Evolutionary conservation across 1,140 invertebrate genomes (phyloP).

Genomic region (Drosophila orena): DNA sequence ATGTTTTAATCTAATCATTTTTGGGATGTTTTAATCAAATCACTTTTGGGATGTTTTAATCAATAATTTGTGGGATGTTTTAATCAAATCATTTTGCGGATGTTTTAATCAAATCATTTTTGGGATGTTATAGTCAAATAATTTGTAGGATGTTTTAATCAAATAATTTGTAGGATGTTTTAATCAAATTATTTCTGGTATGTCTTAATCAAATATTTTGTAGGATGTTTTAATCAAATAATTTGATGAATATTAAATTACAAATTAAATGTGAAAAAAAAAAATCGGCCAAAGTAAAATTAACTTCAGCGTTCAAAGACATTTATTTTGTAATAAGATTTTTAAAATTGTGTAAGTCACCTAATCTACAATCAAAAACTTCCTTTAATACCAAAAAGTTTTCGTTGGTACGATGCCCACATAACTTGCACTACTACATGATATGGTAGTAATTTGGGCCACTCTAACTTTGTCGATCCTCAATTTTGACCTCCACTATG

Average conservation of each 20-base stretch:
- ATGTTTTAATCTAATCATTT: not conserved
- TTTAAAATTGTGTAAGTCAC: not conserved
- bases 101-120: too few relatives aligned
- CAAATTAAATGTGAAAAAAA: not conserved
- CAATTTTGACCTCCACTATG: conserved; percentile 63
- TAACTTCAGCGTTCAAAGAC: conserved; percentile 36
- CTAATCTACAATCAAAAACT: not conserved
- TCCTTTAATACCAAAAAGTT: not conserved
- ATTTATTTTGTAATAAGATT: conserved; percentile 6
- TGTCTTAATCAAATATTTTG: too few relatives aligned
- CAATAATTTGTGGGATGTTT: not conserved
- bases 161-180: not conserved
- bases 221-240: not conserved
- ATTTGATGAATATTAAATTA: not conserved
- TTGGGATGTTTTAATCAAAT: not conserved
- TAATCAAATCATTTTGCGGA: not conserved
- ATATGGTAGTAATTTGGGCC: not conserved
- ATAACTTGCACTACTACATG: not conserved
- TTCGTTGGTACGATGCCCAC: not conserved
- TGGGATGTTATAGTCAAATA: too few relatives aligned
- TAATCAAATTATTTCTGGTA: too few relatives aligned
- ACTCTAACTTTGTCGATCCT: conserved; percentile 56
- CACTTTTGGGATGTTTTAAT: not conserved
- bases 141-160: not conserved
- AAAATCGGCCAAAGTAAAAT: too few relatives aligned